phyloP scores from a whole-genome alignment of 2,888 invertebrate genomes.

The Erebia ligea region DNA sequence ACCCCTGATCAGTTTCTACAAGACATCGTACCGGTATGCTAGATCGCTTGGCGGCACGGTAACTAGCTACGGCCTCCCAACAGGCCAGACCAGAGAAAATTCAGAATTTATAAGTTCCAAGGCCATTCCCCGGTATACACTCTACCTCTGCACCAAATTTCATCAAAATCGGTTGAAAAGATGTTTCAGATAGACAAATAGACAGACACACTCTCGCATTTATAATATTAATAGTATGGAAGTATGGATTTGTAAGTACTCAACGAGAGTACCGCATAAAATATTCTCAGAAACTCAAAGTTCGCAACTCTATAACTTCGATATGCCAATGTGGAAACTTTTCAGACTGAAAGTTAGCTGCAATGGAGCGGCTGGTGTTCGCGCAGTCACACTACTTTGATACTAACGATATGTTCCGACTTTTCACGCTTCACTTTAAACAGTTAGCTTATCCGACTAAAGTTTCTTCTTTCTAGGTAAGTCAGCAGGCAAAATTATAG shows the following conservation, averaged over 20 bases:
- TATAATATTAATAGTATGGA: too few species aligned
- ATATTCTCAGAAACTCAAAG: slow-evolving; percentile 29
- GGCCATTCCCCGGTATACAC: too few species aligned
- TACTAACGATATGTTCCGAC: slow-evolving; percentile 13
- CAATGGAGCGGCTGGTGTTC: slow-evolving; percentile 35
- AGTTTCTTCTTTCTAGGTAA: neutral
- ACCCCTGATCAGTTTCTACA: too few species aligned
- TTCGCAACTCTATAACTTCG: slow-evolving; percentile 42
- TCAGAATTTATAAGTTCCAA: too few species aligned
- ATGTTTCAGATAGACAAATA: too few species aligned
- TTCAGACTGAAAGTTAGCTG: slow-evolving; percentile 42
- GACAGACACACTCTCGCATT: too few species aligned
- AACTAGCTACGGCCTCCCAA: too few species aligned
- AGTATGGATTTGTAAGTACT: slow-evolving; percentile 1
- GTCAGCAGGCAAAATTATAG: neutral
- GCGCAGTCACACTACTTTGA: slow-evolving; percentile 20
- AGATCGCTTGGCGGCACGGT: too few species aligned
- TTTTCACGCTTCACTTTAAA: slow-evolving; percentile 3
- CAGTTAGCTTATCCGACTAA: neutral
- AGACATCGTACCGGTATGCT: too few species aligned
- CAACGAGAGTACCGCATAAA: slow-evolving; percentile 26
- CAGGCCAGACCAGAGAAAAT: too few species aligned
- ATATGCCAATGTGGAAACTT: slow-evolving; percentile 49
- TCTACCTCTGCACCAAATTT: too few species aligned
- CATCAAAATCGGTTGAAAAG: too few species aligned